Evolutionary conservation across 2,888 invertebrate species (phyloP).

Genomic region (Pollenia griseotomentosa): DNA sequence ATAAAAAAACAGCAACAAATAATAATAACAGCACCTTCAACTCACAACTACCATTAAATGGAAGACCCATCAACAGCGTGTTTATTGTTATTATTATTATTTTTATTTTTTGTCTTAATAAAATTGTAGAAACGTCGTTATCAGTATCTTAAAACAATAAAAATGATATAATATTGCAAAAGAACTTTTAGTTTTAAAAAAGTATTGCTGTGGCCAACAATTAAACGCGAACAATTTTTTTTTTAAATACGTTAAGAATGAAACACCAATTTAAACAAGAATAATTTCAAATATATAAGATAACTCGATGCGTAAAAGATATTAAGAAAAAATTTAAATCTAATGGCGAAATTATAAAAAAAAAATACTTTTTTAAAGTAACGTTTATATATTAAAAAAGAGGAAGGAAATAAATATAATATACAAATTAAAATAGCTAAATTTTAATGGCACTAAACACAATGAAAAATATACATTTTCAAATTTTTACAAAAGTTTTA

Average conservation of each 20-base stretch:
- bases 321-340: constrained; percentile 39
- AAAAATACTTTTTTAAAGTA: constrained; percentile 16
- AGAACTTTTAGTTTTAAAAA: constrained; percentile 72
- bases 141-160: constrained; percentile 75
- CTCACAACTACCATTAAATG: constrained; percentile 13
- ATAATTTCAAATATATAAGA: constrained; percentile 19
- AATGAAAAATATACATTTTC: constrained; percentile 75
- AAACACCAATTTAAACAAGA: constrained; percentile 42
- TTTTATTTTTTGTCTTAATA: constrained; percentile 29
- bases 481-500: constrained; percentile 76
- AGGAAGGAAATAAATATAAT: constrained; percentile 3
- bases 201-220: constrained; percentile 79
- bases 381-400: constrained; percentile 1
- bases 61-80: constrained; percentile 21
- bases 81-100: constrained; percentile 24
- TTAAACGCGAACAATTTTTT: constrained; percentile 74
- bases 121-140: constrained; percentile 72
- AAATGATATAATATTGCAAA: constrained; percentile 70
- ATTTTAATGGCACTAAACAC: constrained; percentile 14
- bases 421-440: neutral
- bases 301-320: constrained; percentile 44
- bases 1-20: neutral
- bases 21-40: neutral
- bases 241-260: constrained; percentile 68
- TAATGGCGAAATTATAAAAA: constrained; percentile 17